Evolutionary conservation across 2,888 invertebrate genomes (phyloP), one percentile per base, ranked within the genome.

Genomic region (Xestia ashworthii): DNA sequence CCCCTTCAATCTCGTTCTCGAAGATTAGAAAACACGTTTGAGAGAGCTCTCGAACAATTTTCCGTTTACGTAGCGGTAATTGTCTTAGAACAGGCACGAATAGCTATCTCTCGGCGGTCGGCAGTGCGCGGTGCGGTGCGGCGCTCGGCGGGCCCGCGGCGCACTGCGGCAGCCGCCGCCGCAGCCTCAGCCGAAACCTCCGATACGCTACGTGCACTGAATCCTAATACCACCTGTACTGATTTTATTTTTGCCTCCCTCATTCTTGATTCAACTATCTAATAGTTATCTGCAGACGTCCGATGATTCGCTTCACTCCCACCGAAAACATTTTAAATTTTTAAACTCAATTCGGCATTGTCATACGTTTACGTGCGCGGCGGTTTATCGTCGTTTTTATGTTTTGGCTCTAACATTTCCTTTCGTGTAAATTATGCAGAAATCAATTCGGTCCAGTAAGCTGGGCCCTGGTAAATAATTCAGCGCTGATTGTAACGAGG

Each of bases 1-100:
- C 90, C 89, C 68, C 78, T 87, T 82, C 91, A 89, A 92, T 93
- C 92, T 91, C 89, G 89, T 90, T 93, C 90, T 89, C 83, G 90
- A 93, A 95, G 95, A 96, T 96, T 95, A 95, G 95, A 95, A 94
- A 96, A 95, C 95, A 95, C 94, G 94, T 95, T 93, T 93, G 91
- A 91, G 91, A 94, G 92, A 94, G 93, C 92, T 95, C 93, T 92
- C 90, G 93, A 94, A 94, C 95, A 93, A 94, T 96, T 96, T 95
- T 96, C 95, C 95, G 95, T 95, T 95, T 95, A 95, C 95, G 94
- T 94, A 93, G 95, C 93, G 93, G 95, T 96, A 96, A 96, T 96
- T 96, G 95, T 95, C 95, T 95, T 93, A 94, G 93, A 94, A 92
- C 93, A 94, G 94, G 94, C 94, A 95, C 90, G 91, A 91, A 91